Conservation (phyloP, 1,140 invertebrate species). For the Vanessa tameamea region DNA sequence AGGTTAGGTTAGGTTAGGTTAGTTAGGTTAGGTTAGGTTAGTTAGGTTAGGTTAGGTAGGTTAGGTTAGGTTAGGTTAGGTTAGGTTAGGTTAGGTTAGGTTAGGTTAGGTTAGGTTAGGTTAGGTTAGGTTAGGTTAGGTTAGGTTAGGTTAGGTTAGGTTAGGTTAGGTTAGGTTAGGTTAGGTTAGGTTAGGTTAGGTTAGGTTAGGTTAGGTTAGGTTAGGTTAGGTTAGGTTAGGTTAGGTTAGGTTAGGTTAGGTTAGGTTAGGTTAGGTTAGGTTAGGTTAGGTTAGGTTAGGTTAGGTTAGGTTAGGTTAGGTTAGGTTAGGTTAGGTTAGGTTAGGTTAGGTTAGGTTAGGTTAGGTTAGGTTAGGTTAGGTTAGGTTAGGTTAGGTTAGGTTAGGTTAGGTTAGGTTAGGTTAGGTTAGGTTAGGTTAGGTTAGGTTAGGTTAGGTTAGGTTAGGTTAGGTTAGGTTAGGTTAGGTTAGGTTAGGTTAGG, state of each 20-base stretch:
- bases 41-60: too few relatives aligned
- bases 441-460: conserved; percentile 19
- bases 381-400: conserved; percentile 20
- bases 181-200: conserved; percentile 13
- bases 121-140: conserved; percentile 13
- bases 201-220: conserved; percentile 12
- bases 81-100: conserved; percentile 13
- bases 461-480: conserved; percentile 20
- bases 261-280: conserved; percentile 24
- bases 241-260: conserved; percentile 38
- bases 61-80: conserved; percentile 16
- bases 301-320: conserved; percentile 21
- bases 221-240: conserved; percentile 11
- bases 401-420: conserved; percentile 20
- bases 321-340: conserved; percentile 19
- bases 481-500: conserved; percentile 20
- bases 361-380: conserved; percentile 20
- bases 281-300: conserved; percentile 24
- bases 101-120: conserved; percentile 13
- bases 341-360: conserved; percentile 20
- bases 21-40: conserved; percentile 20
- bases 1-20: conserved; percentile 20
- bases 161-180: conserved; percentile 13
- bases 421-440: conserved; percentile 20
- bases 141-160: conserved; percentile 13